Conservation (phyloP, 2,113 vertebrate species). For the Macroglossus sobrinus region DNA sequence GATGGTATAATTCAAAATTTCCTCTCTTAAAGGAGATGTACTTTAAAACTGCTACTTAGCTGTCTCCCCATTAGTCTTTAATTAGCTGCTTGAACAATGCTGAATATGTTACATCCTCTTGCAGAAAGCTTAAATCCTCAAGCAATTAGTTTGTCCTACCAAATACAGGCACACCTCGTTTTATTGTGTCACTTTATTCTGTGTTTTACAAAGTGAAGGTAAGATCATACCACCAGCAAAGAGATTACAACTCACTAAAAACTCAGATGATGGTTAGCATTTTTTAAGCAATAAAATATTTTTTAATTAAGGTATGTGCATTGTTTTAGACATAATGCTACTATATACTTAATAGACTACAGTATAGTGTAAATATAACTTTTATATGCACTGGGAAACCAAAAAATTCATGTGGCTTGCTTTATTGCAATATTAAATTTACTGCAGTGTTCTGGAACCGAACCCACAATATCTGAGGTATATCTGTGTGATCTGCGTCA, state of each 20-base stretch:
- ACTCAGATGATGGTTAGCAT: neutral
- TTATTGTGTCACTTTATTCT: neutral
- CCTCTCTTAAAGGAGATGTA: conserved; percentile 27
- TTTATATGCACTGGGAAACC: neutral
- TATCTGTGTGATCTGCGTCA: neutral
- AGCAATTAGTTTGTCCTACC: conserved; percentile 37
- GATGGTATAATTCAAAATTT: conserved; percentile 60
- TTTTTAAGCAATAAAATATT: neutral
- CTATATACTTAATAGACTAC: neutral
- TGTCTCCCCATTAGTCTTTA: conserved; percentile 49
- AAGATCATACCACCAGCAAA: neutral
- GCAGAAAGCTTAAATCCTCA: conserved; percentile 18
- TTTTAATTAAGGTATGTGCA: neutral
- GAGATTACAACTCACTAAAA: neutral
- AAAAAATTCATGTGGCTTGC: neutral
- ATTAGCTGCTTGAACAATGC: conserved; percentile 58
- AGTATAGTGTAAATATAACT: neutral
- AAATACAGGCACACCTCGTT: neutral
- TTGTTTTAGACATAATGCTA: neutral
- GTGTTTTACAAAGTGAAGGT: neutral
- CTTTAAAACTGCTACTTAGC: conserved; percentile 55
- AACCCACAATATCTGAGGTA: neutral
- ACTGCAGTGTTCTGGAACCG: neutral
- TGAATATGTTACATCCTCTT: conserved; percentile 13
- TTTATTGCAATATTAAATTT: neutral